phyloP scores from a whole-genome alignment of 1,140 invertebrate species.

The Eupristina koningsbergeri region DNA sequence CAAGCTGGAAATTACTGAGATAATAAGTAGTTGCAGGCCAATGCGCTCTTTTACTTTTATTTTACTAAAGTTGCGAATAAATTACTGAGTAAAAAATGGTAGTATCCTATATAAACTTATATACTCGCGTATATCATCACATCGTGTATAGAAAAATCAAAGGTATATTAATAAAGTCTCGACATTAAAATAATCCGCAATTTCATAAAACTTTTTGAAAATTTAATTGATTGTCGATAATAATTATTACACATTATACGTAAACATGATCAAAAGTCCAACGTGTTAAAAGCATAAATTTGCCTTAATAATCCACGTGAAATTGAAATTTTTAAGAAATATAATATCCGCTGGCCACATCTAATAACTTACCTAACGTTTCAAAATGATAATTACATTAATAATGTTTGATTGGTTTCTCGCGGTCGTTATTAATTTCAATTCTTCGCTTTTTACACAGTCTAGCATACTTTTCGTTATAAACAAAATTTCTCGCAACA shows the following conservation, averaged over 20 bases:
- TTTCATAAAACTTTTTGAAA: not conserved
- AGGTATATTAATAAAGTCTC: not conserved
- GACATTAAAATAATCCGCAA: not conserved
- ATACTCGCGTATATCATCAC: not conserved
- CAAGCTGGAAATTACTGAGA: slow-evolving; percentile 12
- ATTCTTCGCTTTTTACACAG: too few species aligned
- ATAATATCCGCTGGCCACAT: not conserved
- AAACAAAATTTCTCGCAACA: too few species aligned
- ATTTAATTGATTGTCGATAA: not conserved
- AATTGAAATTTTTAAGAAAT: not conserved
- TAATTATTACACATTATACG: not conserved
- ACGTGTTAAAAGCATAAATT: not conserved
- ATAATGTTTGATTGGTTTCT: not conserved
- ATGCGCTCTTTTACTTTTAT: not conserved
- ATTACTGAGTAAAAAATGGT: not conserved
- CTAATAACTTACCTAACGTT: not conserved
- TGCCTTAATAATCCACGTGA: not conserved
- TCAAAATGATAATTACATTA: not conserved
- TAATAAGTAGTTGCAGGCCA: slow-evolving; percentile 19
- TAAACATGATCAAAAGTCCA: not conserved
- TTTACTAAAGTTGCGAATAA: not conserved
- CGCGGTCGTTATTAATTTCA: too few species aligned
- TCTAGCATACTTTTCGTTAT: too few species aligned
- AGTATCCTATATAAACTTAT: not conserved
- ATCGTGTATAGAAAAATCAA: not conserved